These are phyloP conservation scores for Lepilemur septentrionalis DNA, from an alignment of 2,797 vertebrate genomes.

Conservation along the genomic window DNA sequence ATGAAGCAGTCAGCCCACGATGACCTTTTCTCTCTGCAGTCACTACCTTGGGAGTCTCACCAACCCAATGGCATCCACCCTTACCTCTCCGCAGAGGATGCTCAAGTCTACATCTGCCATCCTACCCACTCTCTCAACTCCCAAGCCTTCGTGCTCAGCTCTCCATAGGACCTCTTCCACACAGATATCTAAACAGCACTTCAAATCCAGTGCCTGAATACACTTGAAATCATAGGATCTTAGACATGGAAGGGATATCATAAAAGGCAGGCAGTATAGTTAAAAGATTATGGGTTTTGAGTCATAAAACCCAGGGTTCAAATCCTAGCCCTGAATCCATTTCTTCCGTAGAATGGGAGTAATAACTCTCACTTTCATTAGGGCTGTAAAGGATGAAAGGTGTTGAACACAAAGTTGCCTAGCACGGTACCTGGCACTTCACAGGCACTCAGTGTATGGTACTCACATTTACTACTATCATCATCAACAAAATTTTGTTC, in stretches of 20 bases:
- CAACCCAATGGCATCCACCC: neutral
- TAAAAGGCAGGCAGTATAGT: neutral
- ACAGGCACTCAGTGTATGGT: neutral
- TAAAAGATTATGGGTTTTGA: neutral
- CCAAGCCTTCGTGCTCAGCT: neutral
- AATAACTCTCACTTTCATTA: neutral
- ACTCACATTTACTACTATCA: conserved; percentile 54
- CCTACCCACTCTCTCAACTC: neutral
- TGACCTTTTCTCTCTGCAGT: neutral
- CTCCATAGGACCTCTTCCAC: neutral
- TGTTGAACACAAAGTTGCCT: neutral
- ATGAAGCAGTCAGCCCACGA: neutral
- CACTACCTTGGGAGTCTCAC: neutral
- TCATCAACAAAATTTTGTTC: conserved; percentile 53
- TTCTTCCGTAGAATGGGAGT: neutral
- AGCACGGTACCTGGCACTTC: neutral
- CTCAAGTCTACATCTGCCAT: neutral
- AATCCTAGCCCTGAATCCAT: neutral
- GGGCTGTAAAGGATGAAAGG: neutral
- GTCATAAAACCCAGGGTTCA: neutral
- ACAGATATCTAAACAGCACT: neutral
- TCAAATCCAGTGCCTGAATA: neutral
- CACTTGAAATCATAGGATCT: neutral
- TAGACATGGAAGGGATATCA: neutral
- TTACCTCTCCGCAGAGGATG: neutral